These are phyloP conservation scores for Lamproptera curius DNA, from an alignment of 2,888 invertebrate genomes.

Conservation along the genomic window DNA sequence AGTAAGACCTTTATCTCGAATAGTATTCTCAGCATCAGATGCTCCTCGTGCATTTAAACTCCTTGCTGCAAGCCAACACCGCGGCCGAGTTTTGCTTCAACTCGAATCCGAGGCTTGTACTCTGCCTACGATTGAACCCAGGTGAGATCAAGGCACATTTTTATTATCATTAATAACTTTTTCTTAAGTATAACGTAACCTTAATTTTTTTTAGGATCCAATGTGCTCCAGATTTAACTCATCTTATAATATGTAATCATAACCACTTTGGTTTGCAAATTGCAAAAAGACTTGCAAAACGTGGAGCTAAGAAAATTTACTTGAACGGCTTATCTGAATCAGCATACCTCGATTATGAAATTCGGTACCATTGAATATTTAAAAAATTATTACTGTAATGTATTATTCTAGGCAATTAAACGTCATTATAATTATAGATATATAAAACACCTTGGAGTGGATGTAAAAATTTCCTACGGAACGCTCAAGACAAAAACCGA, in stretches of 20 bases:
- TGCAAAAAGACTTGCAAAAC: conserved; percentile 37
- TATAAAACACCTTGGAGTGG: conserved; percentile 26
- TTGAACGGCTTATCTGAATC: conserved; percentile 29
- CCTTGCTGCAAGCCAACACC: conserved; percentile 40
- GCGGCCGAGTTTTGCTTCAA: conserved; percentile 45
- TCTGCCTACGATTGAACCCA: neutral
- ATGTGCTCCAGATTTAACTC: conserved; percentile 31
- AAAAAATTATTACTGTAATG: too few species aligned
- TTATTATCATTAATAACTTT: neutral
- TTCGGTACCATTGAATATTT: too few species aligned
- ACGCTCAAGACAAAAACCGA: conserved; percentile 1
- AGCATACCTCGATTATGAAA: conserved; percentile 24
- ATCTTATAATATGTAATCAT: conserved; percentile 39
- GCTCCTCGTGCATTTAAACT: conserved; percentile 44
- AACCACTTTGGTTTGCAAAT: conserved; percentile 35
- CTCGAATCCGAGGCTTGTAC: conserved; percentile 26
- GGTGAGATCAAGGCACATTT: neutral
- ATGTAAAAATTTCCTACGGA: conserved; percentile 15
- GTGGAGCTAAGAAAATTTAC: conserved; percentile 41
- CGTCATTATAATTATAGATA: too few species aligned
- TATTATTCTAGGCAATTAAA: too few species aligned
- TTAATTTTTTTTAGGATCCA: conserved; percentile 31
- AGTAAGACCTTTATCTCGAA: conserved; percentile 48
- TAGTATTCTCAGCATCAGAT: conserved; percentile 36
- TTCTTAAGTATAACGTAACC: neutral